These are phyloP conservation scores for Drosophila dives DNA, from an alignment of 2,888 invertebrate species.

Conservation along the genomic window DNA sequence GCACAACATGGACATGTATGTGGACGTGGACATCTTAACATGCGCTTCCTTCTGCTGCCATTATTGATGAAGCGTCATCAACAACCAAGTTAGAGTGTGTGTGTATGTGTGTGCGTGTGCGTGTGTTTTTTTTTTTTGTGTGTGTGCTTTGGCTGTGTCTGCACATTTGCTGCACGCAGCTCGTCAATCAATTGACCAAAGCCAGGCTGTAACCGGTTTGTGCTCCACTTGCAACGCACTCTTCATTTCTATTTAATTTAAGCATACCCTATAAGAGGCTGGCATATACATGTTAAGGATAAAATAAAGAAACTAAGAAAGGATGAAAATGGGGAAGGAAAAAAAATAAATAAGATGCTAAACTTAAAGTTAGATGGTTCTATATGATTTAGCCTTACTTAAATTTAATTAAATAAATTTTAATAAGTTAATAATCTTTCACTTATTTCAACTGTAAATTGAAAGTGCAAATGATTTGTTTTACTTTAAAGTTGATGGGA, in stretches of 20 bases:
- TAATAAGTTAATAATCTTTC: neutral
- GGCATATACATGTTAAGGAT: neutral
- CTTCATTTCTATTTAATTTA: constrained; percentile 10
- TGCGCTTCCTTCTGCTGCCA: constrained; percentile 77
- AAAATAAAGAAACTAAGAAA: neutral
- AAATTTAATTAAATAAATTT: neutral
- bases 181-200: constrained; percentile 75
- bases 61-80: constrained; percentile 60
- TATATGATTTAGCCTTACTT: neutral
- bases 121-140: constrained; percentile 43
- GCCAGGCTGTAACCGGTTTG: constrained; percentile 69
- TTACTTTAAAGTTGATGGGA: neutral
- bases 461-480: neutral
- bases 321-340: neutral
- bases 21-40: constrained; percentile 69
- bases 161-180: constrained; percentile 76
- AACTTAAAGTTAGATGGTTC: neutral
- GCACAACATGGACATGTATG: constrained; percentile 71
- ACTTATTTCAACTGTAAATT: neutral
- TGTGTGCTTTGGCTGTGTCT: constrained; percentile 54
- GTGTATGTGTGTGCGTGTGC: constrained; percentile 32
- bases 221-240: constrained; percentile 55
- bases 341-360: neutral
- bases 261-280: constrained; percentile 14
- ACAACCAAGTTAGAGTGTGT: constrained; percentile 28